phyloP scores from a whole-genome alignment of 2,797 vertebrate genomes.

The Lagodon rhomboides region DNA sequence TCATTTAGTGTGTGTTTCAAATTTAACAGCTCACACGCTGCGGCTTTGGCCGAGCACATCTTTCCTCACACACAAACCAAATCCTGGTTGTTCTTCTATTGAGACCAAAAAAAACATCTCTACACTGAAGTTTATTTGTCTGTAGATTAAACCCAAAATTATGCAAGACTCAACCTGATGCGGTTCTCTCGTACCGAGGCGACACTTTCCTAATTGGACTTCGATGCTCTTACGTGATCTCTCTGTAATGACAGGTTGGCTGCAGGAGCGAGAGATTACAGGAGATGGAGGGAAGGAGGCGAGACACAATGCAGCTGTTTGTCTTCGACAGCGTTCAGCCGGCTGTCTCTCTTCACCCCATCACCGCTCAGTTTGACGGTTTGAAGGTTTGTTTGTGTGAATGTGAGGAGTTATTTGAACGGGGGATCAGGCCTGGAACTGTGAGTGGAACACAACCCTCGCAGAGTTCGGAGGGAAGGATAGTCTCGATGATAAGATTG shows the following conservation, averaged over 20 bases:
- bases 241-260: constrained; percentile 52
- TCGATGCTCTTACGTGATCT: constrained; percentile 39
- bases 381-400: constrained; percentile 16
- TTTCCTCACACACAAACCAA: constrained; percentile 1
- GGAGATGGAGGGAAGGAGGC: constrained; percentile 25
- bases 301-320: constrained; percentile 15
- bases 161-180: constrained; percentile 45
- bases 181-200: background rate
- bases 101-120: background rate
- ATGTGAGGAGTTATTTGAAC: constrained; percentile 29
- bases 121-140: background rate
- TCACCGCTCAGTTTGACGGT: constrained; percentile 23
- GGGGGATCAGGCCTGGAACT: constrained; percentile 13
- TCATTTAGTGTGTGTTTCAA: constrained; percentile 19
- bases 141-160: constrained; percentile 43
- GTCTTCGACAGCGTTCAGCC: constrained; percentile 23
- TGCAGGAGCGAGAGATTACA: constrained; percentile 32
- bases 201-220: constrained; percentile 56
- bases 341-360: constrained; percentile 7
- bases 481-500: constrained; percentile 7
- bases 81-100: background rate
- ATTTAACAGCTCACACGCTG: constrained; percentile 28
- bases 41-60: constrained; percentile 11
- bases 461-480: constrained; percentile 15
- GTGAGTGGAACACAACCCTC: constrained; percentile 16